Conservation (phyloP, 2,888 invertebrate genomes). For the Agonopterix arenella region DNA sequence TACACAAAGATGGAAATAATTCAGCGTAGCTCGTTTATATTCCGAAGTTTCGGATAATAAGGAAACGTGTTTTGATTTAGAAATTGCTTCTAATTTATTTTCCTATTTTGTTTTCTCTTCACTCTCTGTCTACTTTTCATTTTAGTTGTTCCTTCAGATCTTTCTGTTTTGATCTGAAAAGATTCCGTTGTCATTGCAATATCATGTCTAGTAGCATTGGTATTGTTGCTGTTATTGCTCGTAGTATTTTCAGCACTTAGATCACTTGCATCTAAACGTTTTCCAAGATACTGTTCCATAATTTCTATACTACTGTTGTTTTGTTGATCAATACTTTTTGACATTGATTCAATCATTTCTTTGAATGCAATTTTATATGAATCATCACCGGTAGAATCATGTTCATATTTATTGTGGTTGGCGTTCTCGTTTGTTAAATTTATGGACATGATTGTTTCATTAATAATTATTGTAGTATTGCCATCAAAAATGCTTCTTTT, state of each 20-base stretch:
- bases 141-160: not conserved
- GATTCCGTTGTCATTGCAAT: not conserved
- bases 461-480: slow-evolving; percentile 6
- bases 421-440: slow-evolving; percentile 28
- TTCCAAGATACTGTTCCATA: slow-evolving; percentile 25
- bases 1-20: not conserved
- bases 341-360: slow-evolving; percentile 37
- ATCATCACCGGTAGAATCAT: slow-evolving; percentile 3
- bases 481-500: slow-evolving; percentile 4
- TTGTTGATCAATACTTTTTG: slow-evolving; percentile 44
- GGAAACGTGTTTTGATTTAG: not conserved
- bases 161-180: not conserved
- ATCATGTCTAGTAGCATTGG: no score
- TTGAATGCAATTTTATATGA: slow-evolving; percentile 20
- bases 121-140: slow-evolving; percentile 31
- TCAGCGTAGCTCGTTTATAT: not conserved
- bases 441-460: slow-evolving; percentile 16
- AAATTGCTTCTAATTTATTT: slow-evolving; percentile 17
- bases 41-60: not conserved
- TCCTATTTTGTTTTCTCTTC: slow-evolving; percentile 25
- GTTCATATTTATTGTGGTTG: slow-evolving; percentile 24
- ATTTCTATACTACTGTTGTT: slow-evolving; percentile 48
- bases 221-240: not conserved
- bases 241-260: slow-evolving; percentile 9
- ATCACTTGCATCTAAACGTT: slow-evolving; percentile 1